Conservation (phyloP, 2,113 vertebrate genomes). For the Hemiscyllium ocellatum region DNA sequence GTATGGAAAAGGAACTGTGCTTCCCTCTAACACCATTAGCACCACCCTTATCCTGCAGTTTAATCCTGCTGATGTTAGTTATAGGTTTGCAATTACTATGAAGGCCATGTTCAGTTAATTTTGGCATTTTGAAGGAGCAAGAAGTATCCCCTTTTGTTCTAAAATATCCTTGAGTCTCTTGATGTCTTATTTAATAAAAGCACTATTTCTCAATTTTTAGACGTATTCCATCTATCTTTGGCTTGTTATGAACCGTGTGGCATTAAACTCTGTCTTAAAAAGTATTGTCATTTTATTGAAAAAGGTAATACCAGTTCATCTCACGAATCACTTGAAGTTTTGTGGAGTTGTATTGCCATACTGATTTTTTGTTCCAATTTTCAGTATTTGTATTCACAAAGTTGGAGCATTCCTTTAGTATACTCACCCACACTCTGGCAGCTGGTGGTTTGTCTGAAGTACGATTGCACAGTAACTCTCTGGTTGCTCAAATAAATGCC, state of each 20-base stretch:
- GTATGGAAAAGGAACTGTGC: neutral
- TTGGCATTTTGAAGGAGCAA: neutral
- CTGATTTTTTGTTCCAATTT: neutral
- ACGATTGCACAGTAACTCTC: neutral
- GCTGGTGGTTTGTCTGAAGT: neutral
- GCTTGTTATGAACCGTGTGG: neutral
- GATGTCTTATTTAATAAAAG: neutral
- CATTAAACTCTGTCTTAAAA: neutral
- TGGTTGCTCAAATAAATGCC: neutral
- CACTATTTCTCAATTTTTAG: neutral
- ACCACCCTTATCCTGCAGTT: neutral
- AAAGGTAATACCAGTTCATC: neutral
- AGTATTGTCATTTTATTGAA: neutral
- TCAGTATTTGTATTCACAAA: neutral
- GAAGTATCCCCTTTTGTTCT: neutral
- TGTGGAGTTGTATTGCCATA: neutral
- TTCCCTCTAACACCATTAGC: neutral
- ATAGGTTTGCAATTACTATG: neutral
- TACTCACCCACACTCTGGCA: neutral
- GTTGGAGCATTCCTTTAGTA: neutral
- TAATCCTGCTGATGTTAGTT: neutral
- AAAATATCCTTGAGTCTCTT: neutral
- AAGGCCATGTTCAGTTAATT: neutral
- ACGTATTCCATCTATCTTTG: neutral
- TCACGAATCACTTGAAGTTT: neutral